A percentile compares a stretch with the other conserved stretches of the same genome.
These are phyloP conservation scores for Reticulitermes lucifugus DNA, from an alignment of 2,888 invertebrate genomes.

Conservation along the genomic window DNA sequence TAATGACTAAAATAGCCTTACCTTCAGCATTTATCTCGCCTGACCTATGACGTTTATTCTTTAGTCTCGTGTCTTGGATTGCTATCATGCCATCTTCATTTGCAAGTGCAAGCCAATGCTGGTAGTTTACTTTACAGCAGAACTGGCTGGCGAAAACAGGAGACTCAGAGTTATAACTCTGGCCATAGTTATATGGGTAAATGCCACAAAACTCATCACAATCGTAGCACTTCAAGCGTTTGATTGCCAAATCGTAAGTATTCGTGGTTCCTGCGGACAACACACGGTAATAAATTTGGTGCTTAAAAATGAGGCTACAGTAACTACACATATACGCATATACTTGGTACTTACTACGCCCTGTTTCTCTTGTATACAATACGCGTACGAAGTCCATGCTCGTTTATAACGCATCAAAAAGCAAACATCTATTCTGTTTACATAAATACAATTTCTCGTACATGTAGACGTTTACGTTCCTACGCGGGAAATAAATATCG, in stretches of 20 bases:
- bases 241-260: constrained; percentile 72
- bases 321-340: background rate
- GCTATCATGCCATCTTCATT: constrained; percentile 87
- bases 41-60: background rate
- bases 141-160: constrained; percentile 87
- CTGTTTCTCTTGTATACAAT: background rate
- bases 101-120: constrained; percentile 82
- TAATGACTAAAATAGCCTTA: background rate
- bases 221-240: constrained; percentile 72
- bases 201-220: constrained; percentile 76
- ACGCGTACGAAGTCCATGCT: background rate
- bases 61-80: constrained; percentile 62
- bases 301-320: background rate
- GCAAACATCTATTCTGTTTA: background rate
- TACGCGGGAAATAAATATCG: constrained; percentile 6
- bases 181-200: constrained; percentile 60
- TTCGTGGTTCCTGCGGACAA: constrained; percentile 6
- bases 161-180: constrained; percentile 64
- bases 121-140: constrained; percentile 73
- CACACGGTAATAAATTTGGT: background rate
- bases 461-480: background rate
- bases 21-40: constrained; percentile 5
- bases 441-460: background rate
- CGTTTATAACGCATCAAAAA: background rate
- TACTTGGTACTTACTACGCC: background rate